phyloP scores from a whole-genome alignment of 2,888 invertebrate species.

The Oligia fasciuncula region DNA sequence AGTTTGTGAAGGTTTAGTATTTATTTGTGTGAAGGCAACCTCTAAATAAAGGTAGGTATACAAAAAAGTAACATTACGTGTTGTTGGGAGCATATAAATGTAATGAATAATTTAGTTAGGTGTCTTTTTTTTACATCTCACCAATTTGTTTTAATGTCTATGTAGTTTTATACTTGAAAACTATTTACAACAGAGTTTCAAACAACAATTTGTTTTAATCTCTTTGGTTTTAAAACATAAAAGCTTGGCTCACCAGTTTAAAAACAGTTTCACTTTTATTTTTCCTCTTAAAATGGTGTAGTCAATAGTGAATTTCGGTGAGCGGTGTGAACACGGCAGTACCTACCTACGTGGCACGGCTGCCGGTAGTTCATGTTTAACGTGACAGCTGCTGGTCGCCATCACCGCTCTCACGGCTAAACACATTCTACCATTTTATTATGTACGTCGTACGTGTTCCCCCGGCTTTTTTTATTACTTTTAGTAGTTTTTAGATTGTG shows the following conservation, averaged over 20 bases:
- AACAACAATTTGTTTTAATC: neutral
- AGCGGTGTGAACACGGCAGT: slow-evolving; percentile 24
- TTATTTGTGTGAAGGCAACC: neutral
- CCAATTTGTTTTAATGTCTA: neutral
- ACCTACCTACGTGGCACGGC: slow-evolving; percentile 7
- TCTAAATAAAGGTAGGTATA: neutral
- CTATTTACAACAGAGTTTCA: neutral
- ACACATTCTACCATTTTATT: slow-evolving; percentile 54
- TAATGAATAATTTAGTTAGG: neutral
- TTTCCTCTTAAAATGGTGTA: slow-evolving; percentile 27
- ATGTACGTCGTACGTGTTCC: slow-evolving; percentile 46
- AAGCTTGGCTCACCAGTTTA: neutral
- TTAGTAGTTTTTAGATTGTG: slow-evolving; percentile 29
- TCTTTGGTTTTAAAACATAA: neutral
- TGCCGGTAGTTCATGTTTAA: slow-evolving; percentile 34
- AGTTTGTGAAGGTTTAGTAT: slow-evolving; percentile 8
- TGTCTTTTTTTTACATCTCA: neutral
- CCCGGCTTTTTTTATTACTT: slow-evolving; percentile 21
- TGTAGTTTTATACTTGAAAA: neutral
- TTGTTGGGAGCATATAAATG: neutral
- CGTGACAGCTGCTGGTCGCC: slow-evolving; percentile 49
- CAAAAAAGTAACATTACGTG: neutral
- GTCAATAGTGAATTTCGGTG: slow-evolving; percentile 34
- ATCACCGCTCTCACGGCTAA: slow-evolving; percentile 49
- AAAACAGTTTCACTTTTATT: slow-evolving; percentile 24